phyloP scores from a whole-genome alignment of 2,113 vertebrate species.

The Psittacula cyanocephala region DNA sequence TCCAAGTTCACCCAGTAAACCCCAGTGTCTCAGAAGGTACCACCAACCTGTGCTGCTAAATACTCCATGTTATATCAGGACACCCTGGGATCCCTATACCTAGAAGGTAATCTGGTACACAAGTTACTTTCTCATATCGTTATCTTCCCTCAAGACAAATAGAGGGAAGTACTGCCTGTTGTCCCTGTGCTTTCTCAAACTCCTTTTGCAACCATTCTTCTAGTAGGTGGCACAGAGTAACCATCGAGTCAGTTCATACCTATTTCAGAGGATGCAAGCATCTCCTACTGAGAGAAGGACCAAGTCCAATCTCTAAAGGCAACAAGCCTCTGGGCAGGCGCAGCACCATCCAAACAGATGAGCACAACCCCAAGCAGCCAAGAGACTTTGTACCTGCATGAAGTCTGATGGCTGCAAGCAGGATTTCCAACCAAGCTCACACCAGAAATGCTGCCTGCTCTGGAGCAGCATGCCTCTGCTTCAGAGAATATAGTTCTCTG shows the following conservation, averaged over 20 bases:
- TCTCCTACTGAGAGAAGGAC: not conserved
- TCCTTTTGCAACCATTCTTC: not conserved
- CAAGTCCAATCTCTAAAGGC: not conserved
- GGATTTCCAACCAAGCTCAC: not conserved
- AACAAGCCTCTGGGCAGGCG: not conserved
- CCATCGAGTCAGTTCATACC: fast-evolving
- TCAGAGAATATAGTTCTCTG: not conserved
- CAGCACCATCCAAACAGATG: not conserved
- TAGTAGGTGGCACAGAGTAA: not conserved
- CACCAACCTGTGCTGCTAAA: not conserved
- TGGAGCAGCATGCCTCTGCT: not conserved
- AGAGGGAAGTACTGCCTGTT: not conserved
- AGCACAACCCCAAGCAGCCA: not conserved
- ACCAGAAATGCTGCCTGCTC: not conserved
- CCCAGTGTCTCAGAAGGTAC: not conserved
- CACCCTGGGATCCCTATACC: not conserved
- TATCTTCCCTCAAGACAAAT: not conserved
- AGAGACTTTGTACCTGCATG: fast-evolving
- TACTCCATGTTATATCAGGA: too few relatives aligned
- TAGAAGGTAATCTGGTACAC: not conserved
- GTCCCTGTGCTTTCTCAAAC: not conserved
- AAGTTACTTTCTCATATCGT: not conserved
- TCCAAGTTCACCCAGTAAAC: not conserved
- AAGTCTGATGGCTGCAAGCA: not conserved
- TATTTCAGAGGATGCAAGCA: not conserved